Percentiles rank a stretch among this genome's conserved stretches.
phyloP scores from a whole-genome alignment of 2,113 vertebrate genomes.

The Pachycephala philippinensis region DNA sequence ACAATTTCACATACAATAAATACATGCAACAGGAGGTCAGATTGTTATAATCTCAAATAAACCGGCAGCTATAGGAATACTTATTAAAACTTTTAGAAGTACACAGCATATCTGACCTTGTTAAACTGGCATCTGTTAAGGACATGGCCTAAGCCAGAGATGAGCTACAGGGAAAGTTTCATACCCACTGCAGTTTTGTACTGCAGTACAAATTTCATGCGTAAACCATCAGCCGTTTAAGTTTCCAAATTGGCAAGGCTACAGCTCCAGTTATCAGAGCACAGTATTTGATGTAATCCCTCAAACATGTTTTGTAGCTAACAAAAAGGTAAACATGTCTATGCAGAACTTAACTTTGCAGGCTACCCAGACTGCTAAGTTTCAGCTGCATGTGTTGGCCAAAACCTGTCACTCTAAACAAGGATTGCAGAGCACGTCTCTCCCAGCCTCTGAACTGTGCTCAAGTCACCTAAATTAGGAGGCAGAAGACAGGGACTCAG shows the following conservation, averaged over 20 bases:
- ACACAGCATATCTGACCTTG: neutral
- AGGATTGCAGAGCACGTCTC: neutral
- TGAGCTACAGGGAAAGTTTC: neutral
- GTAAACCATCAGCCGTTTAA: neutral
- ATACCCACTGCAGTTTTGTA: neutral
- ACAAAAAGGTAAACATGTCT: neutral
- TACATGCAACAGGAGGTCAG: neutral
- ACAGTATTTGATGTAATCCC: neutral
- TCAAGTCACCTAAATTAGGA: neutral
- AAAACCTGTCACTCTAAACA: neutral
- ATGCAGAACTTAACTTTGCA: neutral
- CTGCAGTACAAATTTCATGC: neutral
- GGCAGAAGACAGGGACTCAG: neutral
- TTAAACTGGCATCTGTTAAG: neutral
- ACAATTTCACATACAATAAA: neutral
- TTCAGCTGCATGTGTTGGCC: neutral
- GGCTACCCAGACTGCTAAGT: neutral
- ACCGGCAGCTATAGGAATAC: neutral
- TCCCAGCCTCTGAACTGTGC: neutral
- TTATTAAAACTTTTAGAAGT: neutral
- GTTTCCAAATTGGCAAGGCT: neutral
- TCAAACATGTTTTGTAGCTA: neutral
- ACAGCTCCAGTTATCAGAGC: neutral
- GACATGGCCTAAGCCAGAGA: neutral
- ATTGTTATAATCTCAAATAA: neutral